Evolutionary conservation across 2,113 vertebrate species (phyloP).

Genomic region (Callaeas wilsoni): DNA sequence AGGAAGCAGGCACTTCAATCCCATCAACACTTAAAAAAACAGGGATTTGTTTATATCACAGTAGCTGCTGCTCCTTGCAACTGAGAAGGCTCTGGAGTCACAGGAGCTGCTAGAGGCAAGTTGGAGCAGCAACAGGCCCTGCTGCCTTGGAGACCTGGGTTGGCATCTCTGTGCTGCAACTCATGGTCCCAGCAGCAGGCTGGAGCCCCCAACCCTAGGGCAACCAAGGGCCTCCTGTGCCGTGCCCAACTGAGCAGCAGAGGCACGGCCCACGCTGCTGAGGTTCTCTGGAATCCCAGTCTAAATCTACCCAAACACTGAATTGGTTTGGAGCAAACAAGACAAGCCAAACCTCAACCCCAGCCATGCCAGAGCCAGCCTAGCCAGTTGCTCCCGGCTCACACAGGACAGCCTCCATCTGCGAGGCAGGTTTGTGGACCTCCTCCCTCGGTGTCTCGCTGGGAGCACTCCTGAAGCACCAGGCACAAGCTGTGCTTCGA

Average conservation of each 20-base stretch:
- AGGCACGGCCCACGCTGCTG: background rate
- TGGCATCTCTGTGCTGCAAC: background rate
- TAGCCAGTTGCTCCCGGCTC: background rate
- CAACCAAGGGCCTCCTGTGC: rapidly evolving
- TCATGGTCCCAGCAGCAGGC: background rate
- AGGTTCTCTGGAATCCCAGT: background rate
- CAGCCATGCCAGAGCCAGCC: background rate
- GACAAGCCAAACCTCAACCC: background rate
- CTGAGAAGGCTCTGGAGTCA: background rate
- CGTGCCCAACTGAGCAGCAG: rapidly evolving
- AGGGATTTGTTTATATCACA: background rate
- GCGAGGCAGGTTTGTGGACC: background rate
- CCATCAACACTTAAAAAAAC: background rate
- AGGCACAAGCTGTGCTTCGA: background rate
- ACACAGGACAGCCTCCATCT: background rate
- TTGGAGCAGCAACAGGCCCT: background rate
- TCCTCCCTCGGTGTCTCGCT: background rate
- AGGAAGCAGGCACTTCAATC: background rate
- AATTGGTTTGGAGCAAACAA: background rate
- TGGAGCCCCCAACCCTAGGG: background rate
- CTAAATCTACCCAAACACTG: background rate
- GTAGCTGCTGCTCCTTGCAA: background rate
- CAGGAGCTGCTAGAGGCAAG: background rate
- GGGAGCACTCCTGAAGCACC: background rate
- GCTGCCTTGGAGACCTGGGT: background rate